Evolutionary conservation across 2,888 invertebrate genomes (phyloP), one percentile per base, ranked within the genome.

Genomic region (Polydrusus pterygomalis): DNA sequence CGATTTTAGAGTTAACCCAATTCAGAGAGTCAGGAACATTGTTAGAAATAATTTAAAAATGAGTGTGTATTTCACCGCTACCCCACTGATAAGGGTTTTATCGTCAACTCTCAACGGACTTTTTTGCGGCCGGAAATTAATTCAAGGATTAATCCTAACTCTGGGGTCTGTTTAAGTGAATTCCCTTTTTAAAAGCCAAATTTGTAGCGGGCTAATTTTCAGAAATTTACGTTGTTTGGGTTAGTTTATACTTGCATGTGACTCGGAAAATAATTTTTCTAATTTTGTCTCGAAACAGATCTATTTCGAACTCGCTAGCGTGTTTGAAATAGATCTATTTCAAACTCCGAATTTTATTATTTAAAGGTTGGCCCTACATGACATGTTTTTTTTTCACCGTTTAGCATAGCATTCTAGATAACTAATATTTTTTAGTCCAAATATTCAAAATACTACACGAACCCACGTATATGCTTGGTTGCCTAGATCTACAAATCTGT

Each of bases 41-140:
- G 56, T 60, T 60, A 15, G 38, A 60, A 60, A 60, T 60, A 60
- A 60, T 60, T 60, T 60, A 40, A 60, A 60, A 60, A 60, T 60
- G 58, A 60, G 58, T 60, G 58, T 60, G 18, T 60, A 40, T 60
- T 60, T 60, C 58, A 60, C 18, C 58, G 58, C 58, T 60, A 38
- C 38, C 38, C 58, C 38, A 60, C 38, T 60, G 58, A 60, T 60
- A 60, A 60, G 58, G 58, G 58, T 60, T 60, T 60, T 60, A 60
- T 60, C 58, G 58, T 60, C 58, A 60, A 64, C 64, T 74, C 73
- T 67, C 68, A 18, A 67, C 34, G 65, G 70, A 54, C 67, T 69
- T 74, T 68, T 74, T 74, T 74, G 70, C 17, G 74, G 56, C 51
- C 70, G 70, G 70, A 74, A 74, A 74, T 74, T 74, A 74, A 74